Base-by-base conservation (phyloP, 2,888 invertebrate species). In the Merodon equestris region DNA sequence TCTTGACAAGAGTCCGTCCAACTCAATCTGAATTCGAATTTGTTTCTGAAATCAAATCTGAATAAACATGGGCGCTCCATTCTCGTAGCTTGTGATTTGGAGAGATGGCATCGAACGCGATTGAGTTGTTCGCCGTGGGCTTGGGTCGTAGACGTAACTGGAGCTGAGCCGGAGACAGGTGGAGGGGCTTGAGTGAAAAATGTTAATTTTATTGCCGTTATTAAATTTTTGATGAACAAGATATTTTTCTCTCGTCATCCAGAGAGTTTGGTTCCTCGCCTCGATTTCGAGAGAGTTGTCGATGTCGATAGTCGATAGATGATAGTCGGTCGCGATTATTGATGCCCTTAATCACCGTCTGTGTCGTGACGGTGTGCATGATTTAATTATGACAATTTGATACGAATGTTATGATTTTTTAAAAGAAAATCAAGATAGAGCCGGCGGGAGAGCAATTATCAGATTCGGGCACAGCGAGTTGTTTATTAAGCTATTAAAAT, bases 191-290 rank as follows among this genome's bases (percentile, higher is more conserved):
- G 27, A 27, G 27, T 27, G 27, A 27, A 27, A 27, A 27, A 79
- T 74, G 68, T 60, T 63, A 79, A 74, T 68, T 73, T 79, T 74
- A 79, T 79, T 58, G 58, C 58, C 18, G 44, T 15, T 48, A 50
- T 79, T 60, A 79, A 79, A 60, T 58, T 68, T 79, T 68, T 79
- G 63, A 63, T 68, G 50, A 77, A 72, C 60, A 66, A 48, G 53
- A 45, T 50, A 17, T 42, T 14, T 10, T 4, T 53, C 10, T n/a
- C 10, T 10, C 40, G 5, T n/a, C 12, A 40, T n/a, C n/a, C 40
- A 40, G 27, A 27, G 27, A 27, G 27, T 27, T 27, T 27, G 3
- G 7, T 27, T 27, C 27, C 27, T 27, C 27, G 2, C 27, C 2
- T 27, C 27, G 27, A 27, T 27, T 27, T 27, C 12, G 40, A 1